Evolutionary conservation across 2,888 invertebrate species (phyloP), one percentile per base, ranked within the genome.

Genomic region (Tuberolachnus salignus): DNA sequence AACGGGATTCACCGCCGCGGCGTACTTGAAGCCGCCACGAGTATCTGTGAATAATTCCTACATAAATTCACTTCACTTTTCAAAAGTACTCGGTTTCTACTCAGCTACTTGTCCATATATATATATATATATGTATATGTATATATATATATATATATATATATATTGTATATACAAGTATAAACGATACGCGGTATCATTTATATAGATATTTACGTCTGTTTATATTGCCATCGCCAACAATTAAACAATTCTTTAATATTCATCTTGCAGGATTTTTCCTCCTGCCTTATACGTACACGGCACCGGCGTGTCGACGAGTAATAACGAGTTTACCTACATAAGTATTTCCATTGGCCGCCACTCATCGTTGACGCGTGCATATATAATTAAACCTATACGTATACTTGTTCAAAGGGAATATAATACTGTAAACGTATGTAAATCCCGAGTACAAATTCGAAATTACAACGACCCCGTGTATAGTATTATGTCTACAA

Each of bases 21-120:
- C 57, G 55, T 66, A 75, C 75, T 75, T 75, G 75, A 75, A 10
- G 75, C 75, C 55, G 67, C 57, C 55, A 75, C 49, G 75, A 75
- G 75, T 75, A 75, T 75, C 75, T 67, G 75, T 67, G 75, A 75
- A 69, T 78, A 69, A 78, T 78, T 78, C 78, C 78, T 61, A 69
- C 78, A 69, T 59, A 78, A 69, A 69, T 78, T 78, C 78, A 78
- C 78, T 78, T 78, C 78, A 78, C 78, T 69, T 78, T 78, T 78
- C 78, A 78, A 67, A 78, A 78, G 78, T 69, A 51, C 75, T 75
- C 66, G 44, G 66, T 55, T 67, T 49, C 75, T 59, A 46, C 74
- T 46, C 55, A 26, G 55, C 55, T 66, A 75, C 75, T 75, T 75
- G 75, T 78, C 78, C 78, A 42, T 34, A 46, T 57, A 66, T 78